Conservation (phyloP, 2,113 vertebrate genomes). For the Rutilus rutilus region DNA sequence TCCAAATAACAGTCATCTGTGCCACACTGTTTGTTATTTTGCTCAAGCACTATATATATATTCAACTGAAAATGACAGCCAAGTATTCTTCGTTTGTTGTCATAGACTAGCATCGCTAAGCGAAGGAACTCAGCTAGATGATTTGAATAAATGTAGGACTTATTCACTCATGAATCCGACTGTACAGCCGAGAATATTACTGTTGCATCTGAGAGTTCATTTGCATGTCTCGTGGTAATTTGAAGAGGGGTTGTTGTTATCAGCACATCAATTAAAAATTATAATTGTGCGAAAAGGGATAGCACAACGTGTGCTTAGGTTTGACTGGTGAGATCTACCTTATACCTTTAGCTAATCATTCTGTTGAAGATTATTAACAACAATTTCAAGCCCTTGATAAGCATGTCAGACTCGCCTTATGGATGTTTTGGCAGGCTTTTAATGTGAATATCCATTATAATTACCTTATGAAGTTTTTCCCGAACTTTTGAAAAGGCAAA, state of each 20-base stretch:
- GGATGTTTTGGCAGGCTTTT: neutral
- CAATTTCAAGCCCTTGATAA: neutral
- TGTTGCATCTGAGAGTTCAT: neutral
- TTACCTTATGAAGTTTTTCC: neutral
- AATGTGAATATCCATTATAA: neutral
- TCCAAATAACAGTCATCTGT: constrained; percentile 62
- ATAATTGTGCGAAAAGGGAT: constrained; percentile 6
- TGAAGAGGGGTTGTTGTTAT: constrained; percentile 16
- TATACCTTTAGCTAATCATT: constrained; percentile 21
- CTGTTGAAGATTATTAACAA: constrained; percentile 10
- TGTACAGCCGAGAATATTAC: neutral
- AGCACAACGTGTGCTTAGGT: neutral
- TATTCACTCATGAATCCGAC: constrained; percentile 12
- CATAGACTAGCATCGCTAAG: constrained; percentile 36
- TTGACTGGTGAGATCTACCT: neutral
- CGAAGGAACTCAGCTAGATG: constrained; percentile 4
- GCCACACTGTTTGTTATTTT: constrained; percentile 62
- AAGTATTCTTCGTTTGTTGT: constrained; percentile 39
- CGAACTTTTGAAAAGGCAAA: constrained; percentile 9
- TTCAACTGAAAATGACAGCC: constrained; percentile 54
- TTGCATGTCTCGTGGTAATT: constrained; percentile 35
- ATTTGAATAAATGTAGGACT: constrained; percentile 21
- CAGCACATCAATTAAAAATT: neutral
- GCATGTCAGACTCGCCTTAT: neutral
- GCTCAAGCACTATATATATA: constrained; percentile 52